These are phyloP conservation scores for Thera britannica DNA, from an alignment of 2,888 invertebrate genomes.

Conservation along the genomic window DNA sequence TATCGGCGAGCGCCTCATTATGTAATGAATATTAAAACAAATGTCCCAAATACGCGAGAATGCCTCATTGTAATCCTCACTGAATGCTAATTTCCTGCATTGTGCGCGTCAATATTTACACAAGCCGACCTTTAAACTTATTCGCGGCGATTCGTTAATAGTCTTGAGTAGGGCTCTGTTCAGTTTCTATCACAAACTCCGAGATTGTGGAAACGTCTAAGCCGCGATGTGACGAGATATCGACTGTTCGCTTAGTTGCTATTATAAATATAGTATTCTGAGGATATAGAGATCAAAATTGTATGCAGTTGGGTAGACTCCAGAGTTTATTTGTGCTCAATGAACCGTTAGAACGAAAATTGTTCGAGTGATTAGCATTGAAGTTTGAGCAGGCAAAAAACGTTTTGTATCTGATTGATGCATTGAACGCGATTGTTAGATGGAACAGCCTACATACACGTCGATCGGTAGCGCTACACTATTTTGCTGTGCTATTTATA, in stretches of 20 bases:
- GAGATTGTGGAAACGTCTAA: conserved; percentile 50
- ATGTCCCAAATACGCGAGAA: conserved; percentile 71
- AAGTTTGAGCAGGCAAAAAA: conserved; percentile 23
- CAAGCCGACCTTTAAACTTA: conserved; percentile 41
- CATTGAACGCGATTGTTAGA: conserved; percentile 28
- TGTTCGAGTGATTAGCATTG: conserved; percentile 48
- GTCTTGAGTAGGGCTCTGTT: conserved; percentile 44
- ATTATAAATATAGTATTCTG: conserved; percentile 44
- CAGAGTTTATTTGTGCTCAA: conserved; percentile 52
- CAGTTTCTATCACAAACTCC: conserved; percentile 51
- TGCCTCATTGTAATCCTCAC: conserved; percentile 57
- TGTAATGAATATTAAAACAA: conserved; percentile 81
- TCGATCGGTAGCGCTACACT: conserved; percentile 20
- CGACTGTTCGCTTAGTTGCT: conserved; percentile 42
- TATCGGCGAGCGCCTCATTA: conserved; percentile 74
- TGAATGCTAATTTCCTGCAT: conserved; percentile 44
- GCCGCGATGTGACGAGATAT: conserved; percentile 45
- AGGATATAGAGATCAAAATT: conserved; percentile 43
- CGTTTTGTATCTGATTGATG: conserved; percentile 29
- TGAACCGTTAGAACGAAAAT: conserved; percentile 60
- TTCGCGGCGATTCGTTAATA: conserved; percentile 50
- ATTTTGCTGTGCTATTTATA: conserved; percentile 29
- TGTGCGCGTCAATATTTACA: conserved; percentile 55
- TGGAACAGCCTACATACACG: conserved; percentile 20
- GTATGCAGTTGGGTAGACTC: conserved; percentile 44